Base-by-base conservation (phyloP, 1,140 invertebrate genomes). In the Drosophila teissieri region DNA sequence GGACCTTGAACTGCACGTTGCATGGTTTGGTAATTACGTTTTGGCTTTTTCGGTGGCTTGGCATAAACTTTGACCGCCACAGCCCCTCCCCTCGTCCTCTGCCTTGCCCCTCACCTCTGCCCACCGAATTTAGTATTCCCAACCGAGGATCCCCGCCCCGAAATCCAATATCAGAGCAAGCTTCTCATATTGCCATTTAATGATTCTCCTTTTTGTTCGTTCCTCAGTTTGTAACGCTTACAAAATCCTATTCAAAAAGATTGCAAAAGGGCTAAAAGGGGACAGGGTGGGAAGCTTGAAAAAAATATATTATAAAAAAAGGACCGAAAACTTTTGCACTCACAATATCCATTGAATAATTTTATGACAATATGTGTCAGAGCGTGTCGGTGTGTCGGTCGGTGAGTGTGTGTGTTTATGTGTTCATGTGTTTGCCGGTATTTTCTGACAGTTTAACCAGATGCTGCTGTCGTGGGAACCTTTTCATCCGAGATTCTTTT, bases 351-450 rank as follows among this genome's bases (percentile, higher is more conserved):
- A 89, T 88, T 88, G 86, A 90, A 90, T 90, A 90, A 90, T 91
- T 90, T 90, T 91, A 88, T 91, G 88, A 91, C 88, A 91, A 91
- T 91, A 90, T 90, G 88, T 91, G 88, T 90, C 88, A 90, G 77
- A 91, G 67, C 60, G 76, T 75, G 74, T 73, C 54, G 54, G 44
- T 56, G 53, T 24, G 1, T 19, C 19, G 46, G n/a, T n/a, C n/a
- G n/a, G n/a, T n/a, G 64, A 24, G 54, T 11, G 62, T 15, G 8
- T 17, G 37, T 17, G 24, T 24, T 4, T 4, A 4, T 24, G 22
- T 24, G 22, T 4, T 24, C 22, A 24, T 4, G 49, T 62, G 46
- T 63, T 53, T 36, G 61, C 58, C 76, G 70, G 63, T 73, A 82
- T 83, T 84, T 89, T 79, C 80, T 81, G 85, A 80, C 84, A 89